phyloP scores from a whole-genome alignment of 2,113 vertebrate species.

The Cyphomyrus plagiostoma region DNA sequence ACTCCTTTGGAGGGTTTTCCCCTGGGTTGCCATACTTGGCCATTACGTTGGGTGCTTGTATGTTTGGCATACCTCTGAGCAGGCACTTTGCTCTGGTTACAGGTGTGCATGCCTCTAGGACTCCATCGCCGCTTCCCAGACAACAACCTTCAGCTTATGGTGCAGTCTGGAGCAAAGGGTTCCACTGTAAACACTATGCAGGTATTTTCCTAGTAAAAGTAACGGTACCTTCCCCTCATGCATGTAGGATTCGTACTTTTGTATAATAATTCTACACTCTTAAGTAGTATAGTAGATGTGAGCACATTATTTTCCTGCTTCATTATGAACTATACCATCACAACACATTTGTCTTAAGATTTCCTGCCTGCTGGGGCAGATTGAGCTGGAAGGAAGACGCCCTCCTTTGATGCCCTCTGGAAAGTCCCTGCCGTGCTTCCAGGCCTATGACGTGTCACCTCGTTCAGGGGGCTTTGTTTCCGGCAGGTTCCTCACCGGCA shows the following conservation, averaged over 20 bases:
- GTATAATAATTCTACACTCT: background rate
- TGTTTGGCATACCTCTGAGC: background rate
- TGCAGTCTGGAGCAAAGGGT: conserved; percentile 94
- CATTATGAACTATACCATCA: background rate
- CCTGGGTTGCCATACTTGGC: background rate
- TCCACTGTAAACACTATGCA: conserved; percentile 98
- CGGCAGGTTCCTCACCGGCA: conserved; percentile 91
- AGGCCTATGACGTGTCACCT: conserved; percentile 82
- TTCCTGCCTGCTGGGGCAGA: conserved; percentile 92
- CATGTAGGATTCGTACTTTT: background rate
- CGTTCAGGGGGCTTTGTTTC: conserved; percentile 89
- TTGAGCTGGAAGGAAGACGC: conserved; percentile 89
- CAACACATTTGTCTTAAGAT: conserved; percentile 63
- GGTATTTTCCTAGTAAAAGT: conserved; percentile 48
- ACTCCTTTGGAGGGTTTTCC: background rate
- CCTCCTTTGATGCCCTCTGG: conserved; percentile 95
- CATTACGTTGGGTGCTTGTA: background rate
- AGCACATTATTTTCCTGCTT: background rate
- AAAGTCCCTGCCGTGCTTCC: conserved; percentile 89
- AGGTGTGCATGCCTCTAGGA: conserved; percentile 92
- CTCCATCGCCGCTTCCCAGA: conserved; percentile 88
- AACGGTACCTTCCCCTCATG: background rate
- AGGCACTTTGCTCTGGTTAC: background rate
- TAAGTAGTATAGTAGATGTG: background rate
- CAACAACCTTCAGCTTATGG: conserved; percentile 97